Percentiles rank a stretch among this genome's conserved stretches.
Evolutionary conservation across 2,888 invertebrate genomes (phyloP).

Genomic region (Diaperis boleti): DNA sequence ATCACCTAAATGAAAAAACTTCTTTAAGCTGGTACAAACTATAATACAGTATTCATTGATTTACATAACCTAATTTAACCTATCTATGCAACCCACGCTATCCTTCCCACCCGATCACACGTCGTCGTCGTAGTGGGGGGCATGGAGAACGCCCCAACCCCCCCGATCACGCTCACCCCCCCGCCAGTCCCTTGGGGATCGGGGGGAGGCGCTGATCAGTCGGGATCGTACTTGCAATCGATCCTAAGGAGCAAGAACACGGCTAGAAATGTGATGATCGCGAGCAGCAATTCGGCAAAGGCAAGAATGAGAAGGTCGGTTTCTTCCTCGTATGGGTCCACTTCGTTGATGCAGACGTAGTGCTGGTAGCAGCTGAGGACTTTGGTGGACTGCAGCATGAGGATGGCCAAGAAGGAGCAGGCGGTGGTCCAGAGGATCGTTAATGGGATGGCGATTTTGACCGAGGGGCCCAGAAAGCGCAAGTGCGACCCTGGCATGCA

Average conservation of each 20-base stretch:
- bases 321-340: slow-evolving; percentile 57
- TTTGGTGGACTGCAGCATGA: slow-evolving; percentile 70
- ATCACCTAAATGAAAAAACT: no score
- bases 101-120: slow-evolving; percentile 69
- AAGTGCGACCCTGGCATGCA: slow-evolving; percentile 59
- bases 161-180: slow-evolving; percentile 60
- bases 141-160: slow-evolving; percentile 57
- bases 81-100: slow-evolving; percentile 72
- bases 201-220: slow-evolving; percentile 63
- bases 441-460: slow-evolving; percentile 60
- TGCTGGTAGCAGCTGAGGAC: slow-evolving; percentile 63
- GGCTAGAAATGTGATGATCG: slow-evolving; percentile 68
- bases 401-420: slow-evolving; percentile 69
- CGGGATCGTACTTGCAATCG: slow-evolving; percentile 67
- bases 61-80: no score
- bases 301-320: slow-evolving; percentile 66
- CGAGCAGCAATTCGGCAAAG: slow-evolving; percentile 68
- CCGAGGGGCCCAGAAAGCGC: slow-evolving; percentile 62
- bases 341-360: slow-evolving; percentile 55
- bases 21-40: no score
- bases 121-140: slow-evolving; percentile 58
- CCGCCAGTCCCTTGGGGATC: slow-evolving; percentile 65
- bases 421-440: slow-evolving; percentile 71
- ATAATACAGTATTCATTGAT: no score
- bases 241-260: slow-evolving; percentile 70